phyloP scores from a whole-genome alignment of 2,797 vertebrate species.

The Distichodus sexfasciatus region DNA sequence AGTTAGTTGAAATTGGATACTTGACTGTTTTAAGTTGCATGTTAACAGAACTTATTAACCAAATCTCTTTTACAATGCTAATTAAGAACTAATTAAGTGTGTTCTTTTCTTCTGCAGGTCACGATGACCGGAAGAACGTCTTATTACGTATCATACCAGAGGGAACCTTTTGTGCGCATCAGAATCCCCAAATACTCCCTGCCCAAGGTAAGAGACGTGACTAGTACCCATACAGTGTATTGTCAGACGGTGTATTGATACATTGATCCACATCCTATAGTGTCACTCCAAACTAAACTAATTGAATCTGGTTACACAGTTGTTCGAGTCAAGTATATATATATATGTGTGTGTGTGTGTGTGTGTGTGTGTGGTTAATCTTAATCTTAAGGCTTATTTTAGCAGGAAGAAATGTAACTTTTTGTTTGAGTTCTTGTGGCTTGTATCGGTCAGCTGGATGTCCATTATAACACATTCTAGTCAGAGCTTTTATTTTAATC shows the following conservation, averaged over 20 bases:
- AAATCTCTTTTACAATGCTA: too few relatives aligned
- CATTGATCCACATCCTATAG: too few relatives aligned
- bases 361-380: not conserved
- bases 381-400: not conserved
- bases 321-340: too few relatives aligned
- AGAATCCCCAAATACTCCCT: constrained; percentile 97
- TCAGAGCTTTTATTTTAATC: constrained; percentile 20
- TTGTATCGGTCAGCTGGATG: constrained; percentile 26
- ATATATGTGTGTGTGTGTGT: too few relatives aligned
- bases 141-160: constrained; percentile 95
- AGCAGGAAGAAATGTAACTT: constrained; percentile 2
- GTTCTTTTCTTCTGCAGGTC: constrained; percentile 76
- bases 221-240: not conserved
- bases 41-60: too few relatives aligned
- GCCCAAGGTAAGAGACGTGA: constrained; percentile 85
- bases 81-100: not conserved
- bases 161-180: constrained; percentile 89
- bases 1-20: too few relatives aligned
- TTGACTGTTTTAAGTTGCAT: too few relatives aligned
- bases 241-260: too few relatives aligned
- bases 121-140: constrained; percentile 88
- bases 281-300: too few relatives aligned
- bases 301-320: too few relatives aligned
- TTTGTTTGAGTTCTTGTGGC: not conserved
- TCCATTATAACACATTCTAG: constrained; percentile 36